A percentile compares a stretch with the other conserved stretches of the same genome.
phyloP scores from a whole-genome alignment of 2,797 vertebrate genomes.

The Vespertilio murinus region DNA sequence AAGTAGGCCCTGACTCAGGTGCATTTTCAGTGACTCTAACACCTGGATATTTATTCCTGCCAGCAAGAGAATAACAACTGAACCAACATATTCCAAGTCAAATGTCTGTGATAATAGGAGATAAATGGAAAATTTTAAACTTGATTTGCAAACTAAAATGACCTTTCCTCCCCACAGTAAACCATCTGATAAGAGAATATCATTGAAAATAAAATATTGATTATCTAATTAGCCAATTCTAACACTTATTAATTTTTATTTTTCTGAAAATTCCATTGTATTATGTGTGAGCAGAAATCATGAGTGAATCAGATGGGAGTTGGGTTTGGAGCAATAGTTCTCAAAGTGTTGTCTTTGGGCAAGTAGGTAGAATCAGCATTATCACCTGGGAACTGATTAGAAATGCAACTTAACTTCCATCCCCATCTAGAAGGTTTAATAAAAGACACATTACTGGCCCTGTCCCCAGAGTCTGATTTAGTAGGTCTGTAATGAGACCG shows the following conservation, averaged over 20 bases:
- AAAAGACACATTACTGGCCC: background rate
- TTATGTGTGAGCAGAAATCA: background rate
- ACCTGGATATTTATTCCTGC: constrained; percentile 43
- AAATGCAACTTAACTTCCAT: background rate
- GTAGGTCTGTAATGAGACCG: background rate
- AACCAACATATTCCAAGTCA: constrained; percentile 7
- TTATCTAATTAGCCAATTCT: background rate
- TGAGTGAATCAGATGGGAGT: background rate
- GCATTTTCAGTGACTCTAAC: constrained; percentile 21
- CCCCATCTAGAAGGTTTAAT: background rate
- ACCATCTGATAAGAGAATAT: background rate
- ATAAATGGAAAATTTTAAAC: background rate
- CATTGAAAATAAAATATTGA: background rate
- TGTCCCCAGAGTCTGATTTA: background rate
- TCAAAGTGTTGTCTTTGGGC: background rate
- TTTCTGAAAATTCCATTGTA: background rate
- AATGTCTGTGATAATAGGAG: background rate
- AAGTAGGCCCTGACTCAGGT: constrained; percentile 30
- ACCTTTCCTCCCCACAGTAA: background rate
- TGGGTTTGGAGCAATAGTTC: background rate
- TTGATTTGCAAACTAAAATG: constrained; percentile 1
- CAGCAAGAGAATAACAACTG: background rate
- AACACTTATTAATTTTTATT: background rate
- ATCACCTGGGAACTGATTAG: background rate
- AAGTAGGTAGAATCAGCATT: background rate